Conservation (phyloP, 1,140 invertebrate genomes). For the Aphis craccivora region DNA sequence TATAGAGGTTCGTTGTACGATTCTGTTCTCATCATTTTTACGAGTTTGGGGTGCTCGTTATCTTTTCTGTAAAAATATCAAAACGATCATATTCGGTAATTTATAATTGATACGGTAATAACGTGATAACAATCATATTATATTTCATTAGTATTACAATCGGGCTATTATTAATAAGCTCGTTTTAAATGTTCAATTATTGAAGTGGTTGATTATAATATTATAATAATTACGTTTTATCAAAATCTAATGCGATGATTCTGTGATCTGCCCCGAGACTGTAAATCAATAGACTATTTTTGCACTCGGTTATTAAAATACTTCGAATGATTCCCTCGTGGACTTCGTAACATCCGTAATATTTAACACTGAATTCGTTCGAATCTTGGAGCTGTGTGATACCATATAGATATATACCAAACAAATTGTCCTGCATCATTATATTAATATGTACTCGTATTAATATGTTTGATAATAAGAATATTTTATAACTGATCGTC, state of each 20-base stretch:
- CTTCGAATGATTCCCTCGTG: not conserved
- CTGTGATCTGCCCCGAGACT: slow-evolving; percentile 29
- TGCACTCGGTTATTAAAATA: not conserved
- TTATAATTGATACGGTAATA: not conserved
- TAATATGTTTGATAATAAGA: not conserved
- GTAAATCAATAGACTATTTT: not conserved
- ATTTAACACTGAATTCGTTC: not conserved
- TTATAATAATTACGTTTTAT: slow-evolving; percentile 32
- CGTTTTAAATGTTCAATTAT: not conserved
- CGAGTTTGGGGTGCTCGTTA: not conserved
- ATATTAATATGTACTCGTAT: no score
- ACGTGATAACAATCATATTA: not conserved
- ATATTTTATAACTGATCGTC: not conserved
- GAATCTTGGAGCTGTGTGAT: not conserved
- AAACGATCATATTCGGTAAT: not conserved
- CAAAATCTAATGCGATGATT: not conserved
- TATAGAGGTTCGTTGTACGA: not conserved
- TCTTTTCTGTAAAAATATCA: not conserved
- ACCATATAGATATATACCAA: slow-evolving; percentile 9
- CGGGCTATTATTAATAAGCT: no score
- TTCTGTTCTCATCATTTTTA: slow-evolving; percentile 17
- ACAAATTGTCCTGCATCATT: not conserved
- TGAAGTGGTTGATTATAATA: not conserved
- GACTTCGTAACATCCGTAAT: slow-evolving; percentile 27
- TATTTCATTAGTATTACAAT: not conserved